phyloP scores from a whole-genome alignment of 64 coral and sea anemone genomes.

The Actinia tenebrosa region DNA sequence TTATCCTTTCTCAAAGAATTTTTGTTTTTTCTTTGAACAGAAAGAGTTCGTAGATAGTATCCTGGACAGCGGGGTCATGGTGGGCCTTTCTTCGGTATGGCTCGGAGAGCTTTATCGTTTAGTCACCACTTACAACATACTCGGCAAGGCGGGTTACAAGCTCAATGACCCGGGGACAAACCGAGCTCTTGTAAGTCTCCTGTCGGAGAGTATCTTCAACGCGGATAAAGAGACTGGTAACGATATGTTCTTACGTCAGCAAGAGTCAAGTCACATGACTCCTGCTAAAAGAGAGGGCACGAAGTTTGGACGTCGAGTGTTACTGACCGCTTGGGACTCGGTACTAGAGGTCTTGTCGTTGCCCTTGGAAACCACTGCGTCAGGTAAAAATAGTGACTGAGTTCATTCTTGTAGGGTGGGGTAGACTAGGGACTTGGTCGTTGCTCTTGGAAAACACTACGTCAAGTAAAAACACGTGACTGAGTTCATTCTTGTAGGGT shows the following conservation, averaged over 20 bases:
- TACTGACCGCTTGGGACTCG: constrained; percentile 88
- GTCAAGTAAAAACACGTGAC: constrained; percentile 46
- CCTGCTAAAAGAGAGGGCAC: constrained; percentile 81
- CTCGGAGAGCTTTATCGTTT: constrained; percentile 90
- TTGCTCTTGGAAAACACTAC: constrained; percentile 73
- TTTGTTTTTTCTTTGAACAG: constrained; percentile 26
- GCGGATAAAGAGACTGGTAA: constrained; percentile 49
- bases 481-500: not conserved
- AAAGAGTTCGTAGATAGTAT: constrained; percentile 44
- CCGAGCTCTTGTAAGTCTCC: constrained; percentile 68
- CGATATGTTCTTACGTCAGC: constrained; percentile 60
- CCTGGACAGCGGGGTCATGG: constrained; percentile 59
- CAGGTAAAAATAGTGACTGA: constrained; percentile 28
- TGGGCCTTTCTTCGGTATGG: constrained; percentile 93
- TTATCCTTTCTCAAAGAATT: not conserved
- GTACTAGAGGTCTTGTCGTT: constrained; percentile 86
- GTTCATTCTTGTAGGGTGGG: not conserved
- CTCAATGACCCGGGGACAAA: constrained; percentile 52
- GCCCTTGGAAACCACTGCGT: constrained; percentile 73
- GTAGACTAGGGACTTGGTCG: constrained; percentile 9
- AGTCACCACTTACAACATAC: constrained; percentile 90
- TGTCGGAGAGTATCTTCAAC: constrained; percentile 61
- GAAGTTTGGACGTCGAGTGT: constrained; percentile 86
- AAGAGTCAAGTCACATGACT: constrained; percentile 55
- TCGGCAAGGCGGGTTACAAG: constrained; percentile 87